Evolutionary conservation across 2,113 vertebrate species (phyloP).

Genomic region (Crotalus helleri): DNA sequence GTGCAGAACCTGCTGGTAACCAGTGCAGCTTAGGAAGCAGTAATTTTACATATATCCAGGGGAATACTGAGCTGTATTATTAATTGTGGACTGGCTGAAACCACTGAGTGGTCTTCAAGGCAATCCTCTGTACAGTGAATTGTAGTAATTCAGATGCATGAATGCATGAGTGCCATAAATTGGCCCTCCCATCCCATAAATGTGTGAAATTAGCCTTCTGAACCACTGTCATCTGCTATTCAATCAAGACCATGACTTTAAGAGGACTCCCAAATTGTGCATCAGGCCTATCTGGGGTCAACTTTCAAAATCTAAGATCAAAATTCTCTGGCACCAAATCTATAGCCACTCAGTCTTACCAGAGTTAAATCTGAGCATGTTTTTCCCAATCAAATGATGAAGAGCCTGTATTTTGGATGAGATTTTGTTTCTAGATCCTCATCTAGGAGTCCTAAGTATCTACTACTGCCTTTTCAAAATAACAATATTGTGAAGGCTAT

Average conservation of each 20-base stretch:
- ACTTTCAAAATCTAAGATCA: not conserved
- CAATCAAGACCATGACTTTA: not conserved
- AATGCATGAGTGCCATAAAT: not conserved
- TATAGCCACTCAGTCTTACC: not conserved
- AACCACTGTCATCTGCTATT: not conserved
- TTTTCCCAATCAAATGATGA: not conserved
- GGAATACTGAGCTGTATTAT: not conserved
- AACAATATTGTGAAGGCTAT: not conserved
- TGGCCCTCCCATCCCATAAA: not conserved
- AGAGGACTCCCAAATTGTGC: not conserved
- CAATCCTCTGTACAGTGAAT: not conserved
- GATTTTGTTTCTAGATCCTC: not conserved
- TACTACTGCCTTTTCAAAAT: not conserved
- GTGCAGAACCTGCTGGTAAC: not conserved
- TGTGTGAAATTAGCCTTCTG: not conserved
- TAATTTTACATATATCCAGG: not conserved
- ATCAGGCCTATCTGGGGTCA: not conserved
- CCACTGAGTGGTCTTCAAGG: not conserved
- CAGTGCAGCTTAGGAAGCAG: not conserved
- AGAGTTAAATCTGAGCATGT: not conserved
- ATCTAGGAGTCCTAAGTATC: not conserved
- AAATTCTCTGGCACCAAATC: not conserved
- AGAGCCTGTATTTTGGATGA: not conserved
- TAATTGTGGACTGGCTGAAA: not conserved
- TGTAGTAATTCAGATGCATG: not conserved